Base-by-base conservation (phyloP, 2,888 invertebrate genomes). In the Argyra leucocephala region DNA sequence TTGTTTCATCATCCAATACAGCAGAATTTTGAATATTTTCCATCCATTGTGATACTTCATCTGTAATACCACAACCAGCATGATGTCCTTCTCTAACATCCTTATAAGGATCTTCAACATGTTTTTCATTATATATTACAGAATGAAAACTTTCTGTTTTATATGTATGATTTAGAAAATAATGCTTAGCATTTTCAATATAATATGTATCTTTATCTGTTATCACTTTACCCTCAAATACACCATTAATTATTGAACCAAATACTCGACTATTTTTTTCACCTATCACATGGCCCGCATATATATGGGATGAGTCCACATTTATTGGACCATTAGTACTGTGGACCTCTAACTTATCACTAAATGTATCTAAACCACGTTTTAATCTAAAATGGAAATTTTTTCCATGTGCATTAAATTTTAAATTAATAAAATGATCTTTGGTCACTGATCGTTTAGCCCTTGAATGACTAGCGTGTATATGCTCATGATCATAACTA, bases 171-270 rank as follows among this genome's bases (percentile, higher is more conserved):
- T 80, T 78, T 64, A 86, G 85, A 81, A 96, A 93, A 83, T 96
- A 98, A 79, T 91, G 88, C 75, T 90, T 88, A 70, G 95, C 90
- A 81, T 91, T 90, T 82, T 99, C 98, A 74, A 99, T 91, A 82
- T 90, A 96, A 83, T 86, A 99, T 66, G 90, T 85, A 73, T 92
- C 93, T 74, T 85, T 85, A 71, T 89, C 88, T 68, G 94, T 88
- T 73, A 90, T 82, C 74, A 99, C 93, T 82, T 93, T 93, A 69
- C 98, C 98, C 79, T 96, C 94, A 81, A 98, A 97, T 69, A 97
- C 87, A 69, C 98, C 98, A 78, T 93, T 89, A 74, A 89, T 88
- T 78, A 99, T 85, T 76, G 96, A 94, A 71, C 98, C 97, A 82
- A 92, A 95, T 71, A 94, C 96, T 71, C 85, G 82, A 74, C 96